phyloP scores from a whole-genome alignment of 2,888 invertebrate genomes.

The Acleris cristana region DNA sequence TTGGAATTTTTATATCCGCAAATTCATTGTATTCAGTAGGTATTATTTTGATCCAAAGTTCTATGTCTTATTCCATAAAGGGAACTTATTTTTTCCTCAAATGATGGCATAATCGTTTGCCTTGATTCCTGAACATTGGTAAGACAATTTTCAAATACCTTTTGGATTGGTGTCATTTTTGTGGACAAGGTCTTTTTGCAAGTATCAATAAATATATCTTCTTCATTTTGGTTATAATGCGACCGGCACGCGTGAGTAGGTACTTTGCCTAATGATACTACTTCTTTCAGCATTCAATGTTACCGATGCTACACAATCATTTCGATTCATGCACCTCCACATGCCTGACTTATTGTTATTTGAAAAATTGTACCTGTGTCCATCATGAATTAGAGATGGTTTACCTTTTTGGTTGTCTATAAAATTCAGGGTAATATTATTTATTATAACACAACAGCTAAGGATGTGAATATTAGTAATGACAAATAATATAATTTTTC shows the following conservation, averaged over 20 bases:
- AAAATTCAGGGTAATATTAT: not conserved
- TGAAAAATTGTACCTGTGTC: not conserved
- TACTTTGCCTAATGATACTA: not conserved
- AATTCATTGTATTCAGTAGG: too few species aligned
- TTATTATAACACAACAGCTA: not conserved
- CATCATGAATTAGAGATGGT: not conserved
- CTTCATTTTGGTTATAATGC: too few species aligned
- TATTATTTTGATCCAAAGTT: too few species aligned
- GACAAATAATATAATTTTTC: not conserved
- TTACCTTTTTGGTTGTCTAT: not conserved
- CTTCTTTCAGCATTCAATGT: not conserved
- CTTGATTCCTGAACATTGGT: too few species aligned
- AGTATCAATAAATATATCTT: too few species aligned
- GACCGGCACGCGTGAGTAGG: not conserved
- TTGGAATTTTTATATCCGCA: too few species aligned
- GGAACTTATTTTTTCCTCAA: too few species aligned
- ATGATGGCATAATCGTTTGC: too few species aligned
- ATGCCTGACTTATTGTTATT: slow-evolving; percentile 16
- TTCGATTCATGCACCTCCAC: slow-evolving; percentile 22
- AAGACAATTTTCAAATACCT: too few species aligned
- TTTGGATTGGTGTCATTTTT: too few species aligned
- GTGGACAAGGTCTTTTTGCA: too few species aligned
- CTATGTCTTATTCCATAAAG: too few species aligned
- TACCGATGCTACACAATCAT: slow-evolving; percentile 10
- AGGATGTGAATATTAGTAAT: not conserved